phyloP scores from a whole-genome alignment of 2,113 vertebrate species.

The Aspiorhynchus laticeps region DNA sequence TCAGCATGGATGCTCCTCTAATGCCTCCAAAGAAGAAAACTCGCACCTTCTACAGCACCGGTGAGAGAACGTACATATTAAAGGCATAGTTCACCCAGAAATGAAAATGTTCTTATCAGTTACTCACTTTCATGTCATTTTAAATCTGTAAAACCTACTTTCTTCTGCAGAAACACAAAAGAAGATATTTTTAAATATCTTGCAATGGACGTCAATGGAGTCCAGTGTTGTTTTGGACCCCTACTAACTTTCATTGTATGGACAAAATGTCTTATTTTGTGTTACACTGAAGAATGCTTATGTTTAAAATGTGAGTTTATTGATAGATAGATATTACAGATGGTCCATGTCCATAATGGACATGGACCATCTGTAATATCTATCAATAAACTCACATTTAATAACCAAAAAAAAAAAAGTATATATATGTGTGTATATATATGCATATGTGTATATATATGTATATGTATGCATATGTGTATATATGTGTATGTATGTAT shows the following conservation, averaged over 20 bases:
- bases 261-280: background rate
- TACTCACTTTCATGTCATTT: background rate
- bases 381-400: too few species aligned
- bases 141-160: background rate
- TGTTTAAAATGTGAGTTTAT: too few species aligned
- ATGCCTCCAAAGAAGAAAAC: slow-evolving; percentile 84
- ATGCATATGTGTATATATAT: too few species aligned
- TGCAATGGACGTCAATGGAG: too few species aligned
- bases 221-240: background rate
- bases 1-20: slow-evolving; percentile 59
- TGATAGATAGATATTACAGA: too few species aligned
- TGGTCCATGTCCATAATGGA: too few species aligned
- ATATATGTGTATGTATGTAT: too few species aligned
- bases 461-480: too few species aligned
- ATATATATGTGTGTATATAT: too few species aligned
- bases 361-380: too few species aligned
- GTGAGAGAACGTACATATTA: slow-evolving; percentile 67
- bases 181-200: background rate
- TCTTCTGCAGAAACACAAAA: background rate
- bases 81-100: background rate
- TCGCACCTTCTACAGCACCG: slow-evolving; percentile 86
- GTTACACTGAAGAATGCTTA: background rate
- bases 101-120: background rate
- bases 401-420: too few species aligned
- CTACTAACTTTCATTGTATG: background rate